phyloP scores from a whole-genome alignment of 2,113 vertebrate species.

The Petrocephalus microphthalmus region DNA sequence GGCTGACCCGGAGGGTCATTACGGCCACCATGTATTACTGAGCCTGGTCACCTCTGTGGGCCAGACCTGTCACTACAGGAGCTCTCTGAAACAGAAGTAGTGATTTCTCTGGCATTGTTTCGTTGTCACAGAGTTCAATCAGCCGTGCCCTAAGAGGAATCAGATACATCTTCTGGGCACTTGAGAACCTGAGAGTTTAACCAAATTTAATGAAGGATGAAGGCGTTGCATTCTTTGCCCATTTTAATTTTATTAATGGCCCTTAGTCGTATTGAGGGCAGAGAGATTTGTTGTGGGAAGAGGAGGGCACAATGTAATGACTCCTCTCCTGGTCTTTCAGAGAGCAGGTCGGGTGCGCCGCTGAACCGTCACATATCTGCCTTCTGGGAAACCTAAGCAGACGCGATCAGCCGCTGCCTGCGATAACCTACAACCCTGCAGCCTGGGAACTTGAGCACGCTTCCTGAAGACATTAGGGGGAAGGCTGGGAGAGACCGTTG shows the following conservation, averaged over 20 bases:
- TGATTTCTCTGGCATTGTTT: not conserved
- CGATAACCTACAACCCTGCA: not conserved
- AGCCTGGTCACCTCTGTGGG: constrained; percentile 12
- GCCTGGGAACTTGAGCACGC: not conserved
- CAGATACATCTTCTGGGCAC: not conserved
- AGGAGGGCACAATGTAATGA: not conserved
- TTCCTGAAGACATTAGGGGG: not conserved
- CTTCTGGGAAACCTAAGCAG: not conserved
- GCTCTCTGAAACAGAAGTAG: not conserved
- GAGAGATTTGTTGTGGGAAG: not conserved
- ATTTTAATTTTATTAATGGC: not conserved
- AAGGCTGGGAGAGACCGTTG: not conserved
- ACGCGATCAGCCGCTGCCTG: not conserved
- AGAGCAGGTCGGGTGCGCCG: not conserved
- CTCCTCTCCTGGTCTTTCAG: not conserved
- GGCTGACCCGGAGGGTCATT: not conserved
- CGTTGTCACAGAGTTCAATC: not conserved
- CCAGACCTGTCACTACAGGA: not conserved
- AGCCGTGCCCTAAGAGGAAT: not conserved
- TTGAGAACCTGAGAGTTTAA: not conserved
- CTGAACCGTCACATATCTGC: not conserved
- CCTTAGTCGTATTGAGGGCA: not conserved
- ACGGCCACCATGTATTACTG: constrained; percentile 25
- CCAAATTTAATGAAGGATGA: not conserved
- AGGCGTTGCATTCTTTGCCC: not conserved